Percentiles rank a stretch among this genome's conserved stretches.
phyloP scores from a whole-genome alignment of 2,888 invertebrate species.

The Gymnocheta viridis region DNA sequence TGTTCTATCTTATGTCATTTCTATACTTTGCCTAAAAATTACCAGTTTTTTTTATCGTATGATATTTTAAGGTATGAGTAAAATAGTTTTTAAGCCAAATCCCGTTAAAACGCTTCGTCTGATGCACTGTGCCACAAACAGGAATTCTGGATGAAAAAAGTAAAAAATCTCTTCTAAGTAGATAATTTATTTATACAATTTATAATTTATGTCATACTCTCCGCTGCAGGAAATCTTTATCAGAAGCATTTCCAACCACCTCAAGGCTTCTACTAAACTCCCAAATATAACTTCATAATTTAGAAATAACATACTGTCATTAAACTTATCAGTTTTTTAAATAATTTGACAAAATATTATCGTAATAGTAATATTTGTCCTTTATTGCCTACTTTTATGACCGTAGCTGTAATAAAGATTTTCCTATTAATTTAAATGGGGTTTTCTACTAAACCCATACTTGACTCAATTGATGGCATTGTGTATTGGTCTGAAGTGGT shows the following conservation, averaged over 20 bases:
- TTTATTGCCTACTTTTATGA: constrained; percentile 9
- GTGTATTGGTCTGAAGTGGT: not conserved
- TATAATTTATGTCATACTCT: too few species aligned
- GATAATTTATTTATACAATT: too few species aligned
- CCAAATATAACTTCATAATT: constrained; percentile 18
- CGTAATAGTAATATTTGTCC: not conserved
- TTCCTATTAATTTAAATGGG: constrained; percentile 40
- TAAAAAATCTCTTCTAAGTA: too few species aligned
- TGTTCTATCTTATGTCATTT: too few species aligned
- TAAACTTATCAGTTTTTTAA: constrained; percentile 57
- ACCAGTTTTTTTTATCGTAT: too few species aligned
- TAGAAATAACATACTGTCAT: too few species aligned
- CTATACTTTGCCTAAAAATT: too few species aligned
- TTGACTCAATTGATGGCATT: constrained; percentile 24
- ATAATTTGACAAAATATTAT: constrained; percentile 51
- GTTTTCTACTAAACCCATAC: not conserved
- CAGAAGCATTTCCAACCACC: not conserved
- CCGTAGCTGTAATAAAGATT: constrained; percentile 13
- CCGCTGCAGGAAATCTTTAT: not conserved
- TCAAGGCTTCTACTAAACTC: not conserved
- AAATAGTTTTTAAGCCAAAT: too few species aligned
- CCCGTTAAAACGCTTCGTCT: too few species aligned
- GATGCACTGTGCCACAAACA: too few species aligned
- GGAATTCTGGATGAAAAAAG: too few species aligned
- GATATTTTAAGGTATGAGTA: too few species aligned